Evolutionary conservation across 2,888 invertebrate genomes (phyloP), one percentile per base, ranked within the genome.

Genomic region (Cryptocephalus primarius): DNA sequence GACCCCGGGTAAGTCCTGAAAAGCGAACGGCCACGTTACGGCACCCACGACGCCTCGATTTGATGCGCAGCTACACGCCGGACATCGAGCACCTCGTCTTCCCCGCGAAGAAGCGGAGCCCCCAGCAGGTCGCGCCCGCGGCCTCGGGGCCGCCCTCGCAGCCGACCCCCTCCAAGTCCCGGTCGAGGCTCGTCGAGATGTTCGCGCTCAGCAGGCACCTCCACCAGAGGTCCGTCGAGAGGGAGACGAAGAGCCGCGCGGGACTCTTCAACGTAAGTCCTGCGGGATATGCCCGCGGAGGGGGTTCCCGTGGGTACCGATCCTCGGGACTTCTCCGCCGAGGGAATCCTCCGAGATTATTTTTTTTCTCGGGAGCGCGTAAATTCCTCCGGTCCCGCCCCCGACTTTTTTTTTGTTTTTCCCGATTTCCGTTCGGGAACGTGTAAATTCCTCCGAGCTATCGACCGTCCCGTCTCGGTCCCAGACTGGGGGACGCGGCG

Each of bases 81-180:
- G 76, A 77, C 61, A 76, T 77, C 60, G 77, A 76, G 57, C 77
- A 77, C 58, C 68, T 77, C 53, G 77, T 77, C 47, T 76, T 76
- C 53, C 76, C 75, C 13, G 68, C 70, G 46, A 67, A 72, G 49
- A 72, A 73, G 56, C 53, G 56, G 42, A 70, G 60, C 39, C 62
- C 60, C 52, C 64, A 64, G 22, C 68, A 67, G 56, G 68, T 72
- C 60, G 72, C 72, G 53, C 72, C 72, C 51, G 69, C 73, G 43
- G 60, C 62, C 32, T 53, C 59, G 33, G 53, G 58, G 33, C 47
- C 60, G 45, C 49, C 56, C 45, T 22, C 33, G 12, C 40, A 40
- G 4, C 55, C 58, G 34, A 47, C 60, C 45, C 48, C 57, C 45
- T 61, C 64, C 46, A 66, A 65, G 54, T 64, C 69, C 32, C 64